These are phyloP conservation scores for Oryzias celebensis DNA, from an alignment of 2,113 vertebrate species.

Conservation along the genomic window DNA sequence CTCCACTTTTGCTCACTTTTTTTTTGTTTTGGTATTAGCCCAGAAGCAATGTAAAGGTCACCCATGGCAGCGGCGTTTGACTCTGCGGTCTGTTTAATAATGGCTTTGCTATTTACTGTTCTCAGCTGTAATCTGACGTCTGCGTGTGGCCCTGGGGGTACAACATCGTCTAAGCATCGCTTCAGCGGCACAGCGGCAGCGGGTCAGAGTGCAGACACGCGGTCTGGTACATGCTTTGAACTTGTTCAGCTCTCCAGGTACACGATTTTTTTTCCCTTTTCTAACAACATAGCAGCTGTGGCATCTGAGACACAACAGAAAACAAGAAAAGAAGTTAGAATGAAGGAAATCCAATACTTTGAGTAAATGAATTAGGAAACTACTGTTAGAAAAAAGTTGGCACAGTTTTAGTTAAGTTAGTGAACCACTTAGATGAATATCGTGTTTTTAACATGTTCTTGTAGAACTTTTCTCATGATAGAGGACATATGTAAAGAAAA, in stretches of 20 bases:
- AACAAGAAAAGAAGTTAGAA: not conserved
- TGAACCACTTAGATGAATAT: too few species aligned
- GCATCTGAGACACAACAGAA: not conserved
- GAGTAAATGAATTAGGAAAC: too few species aligned
- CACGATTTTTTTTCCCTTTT: not conserved
- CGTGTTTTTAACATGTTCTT: too few species aligned
- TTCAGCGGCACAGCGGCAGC: slow-evolving; percentile 21
- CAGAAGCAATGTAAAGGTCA: slow-evolving; percentile 68
- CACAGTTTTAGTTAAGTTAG: too few species aligned
- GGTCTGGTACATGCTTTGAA: slow-evolving; percentile 23
- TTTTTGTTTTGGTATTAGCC: slow-evolving; percentile 57
- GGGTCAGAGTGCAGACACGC: slow-evolving; percentile 39
- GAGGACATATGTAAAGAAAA: too few species aligned
- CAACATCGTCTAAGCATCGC: slow-evolving; percentile 44
- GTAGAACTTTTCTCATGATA: too few species aligned
- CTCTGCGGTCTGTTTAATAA: slow-evolving; percentile 64
- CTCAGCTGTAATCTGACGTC: slow-evolving; percentile 37
- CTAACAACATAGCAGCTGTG: not conserved
- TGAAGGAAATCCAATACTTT: too few species aligned
- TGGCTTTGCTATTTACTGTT: slow-evolving; percentile 58
- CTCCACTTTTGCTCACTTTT: slow-evolving; percentile 32
- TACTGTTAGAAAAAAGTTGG: too few species aligned
- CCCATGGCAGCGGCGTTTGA: slow-evolving; percentile 50
- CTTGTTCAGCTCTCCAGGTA: slow-evolving; percentile 32
- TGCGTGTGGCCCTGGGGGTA: slow-evolving; percentile 39